Evolutionary conservation across 2,888 invertebrate genomes (phyloP).

Genomic region (Ceramica pisi): DNA sequence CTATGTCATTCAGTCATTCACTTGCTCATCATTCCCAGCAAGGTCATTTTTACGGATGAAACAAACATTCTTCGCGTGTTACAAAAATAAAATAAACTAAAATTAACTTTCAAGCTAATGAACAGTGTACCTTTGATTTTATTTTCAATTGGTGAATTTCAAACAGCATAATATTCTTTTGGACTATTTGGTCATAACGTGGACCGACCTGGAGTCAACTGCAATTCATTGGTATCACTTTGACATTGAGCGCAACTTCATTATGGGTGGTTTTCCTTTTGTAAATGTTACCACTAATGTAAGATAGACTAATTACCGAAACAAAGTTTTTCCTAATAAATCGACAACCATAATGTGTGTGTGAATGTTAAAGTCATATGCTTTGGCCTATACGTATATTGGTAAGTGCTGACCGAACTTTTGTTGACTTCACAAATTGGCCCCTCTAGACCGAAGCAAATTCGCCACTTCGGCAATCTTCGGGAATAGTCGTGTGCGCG

Average conservation of each 20-base stretch:
- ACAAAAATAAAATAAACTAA: slow-evolving; percentile 3
- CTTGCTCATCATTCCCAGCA: neutral
- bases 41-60: slow-evolving; percentile 1
- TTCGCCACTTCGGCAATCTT: no score
- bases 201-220: neutral
- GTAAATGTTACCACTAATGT: neutral
- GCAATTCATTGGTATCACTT: neutral
- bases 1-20: slow-evolving; percentile 6
- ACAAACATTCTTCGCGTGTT: neutral
- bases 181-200: no score
- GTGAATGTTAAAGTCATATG: neutral
- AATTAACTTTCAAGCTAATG: neutral
- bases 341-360: neutral
- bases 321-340: neutral
- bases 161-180: neutral
- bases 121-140: neutral
- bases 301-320: neutral
- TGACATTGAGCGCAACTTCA: neutral
- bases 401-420: no score
- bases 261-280: neutral
- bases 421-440: no score
- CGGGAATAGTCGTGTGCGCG: no score
- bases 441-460: no score
- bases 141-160: neutral
- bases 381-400: no score